Percentiles rank a stretch among this genome's conserved stretches.
Evolutionary conservation across 1,140 invertebrate species (phyloP).

Genomic region (Lepidurus couesii): DNA sequence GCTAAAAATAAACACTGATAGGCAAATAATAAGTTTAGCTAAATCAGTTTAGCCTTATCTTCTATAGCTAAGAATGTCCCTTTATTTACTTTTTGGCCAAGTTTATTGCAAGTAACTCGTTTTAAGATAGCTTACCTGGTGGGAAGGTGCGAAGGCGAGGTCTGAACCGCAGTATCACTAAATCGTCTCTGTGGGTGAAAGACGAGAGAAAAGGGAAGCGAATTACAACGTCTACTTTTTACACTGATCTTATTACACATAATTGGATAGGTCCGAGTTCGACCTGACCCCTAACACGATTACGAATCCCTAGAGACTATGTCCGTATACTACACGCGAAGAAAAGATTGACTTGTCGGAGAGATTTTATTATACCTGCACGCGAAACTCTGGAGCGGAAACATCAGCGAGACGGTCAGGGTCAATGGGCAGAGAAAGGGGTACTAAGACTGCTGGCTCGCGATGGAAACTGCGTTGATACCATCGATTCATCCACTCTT

Average conservation of each 20-base stretch:
- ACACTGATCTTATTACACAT: constrained; percentile 12
- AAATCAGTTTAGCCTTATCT: too few species aligned
- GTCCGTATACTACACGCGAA: not conserved
- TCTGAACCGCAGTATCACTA: not conserved
- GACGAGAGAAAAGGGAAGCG: not conserved
- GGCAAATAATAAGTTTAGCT: too few species aligned
- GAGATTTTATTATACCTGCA: constrained; percentile 19
- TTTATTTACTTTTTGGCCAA: too few species aligned
- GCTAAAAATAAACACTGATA: too few species aligned
- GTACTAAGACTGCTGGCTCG: not conserved
- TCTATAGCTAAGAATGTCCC: too few species aligned
- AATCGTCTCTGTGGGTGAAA: not conserved
- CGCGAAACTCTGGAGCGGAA: not conserved
- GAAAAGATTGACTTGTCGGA: not conserved
- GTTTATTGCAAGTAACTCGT: not conserved
- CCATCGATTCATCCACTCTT: constrained; percentile 34
- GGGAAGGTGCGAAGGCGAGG: constrained; percentile 7
- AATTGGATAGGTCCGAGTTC: not conserved
- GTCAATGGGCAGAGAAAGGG: not conserved
- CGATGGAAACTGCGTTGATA: not conserved
- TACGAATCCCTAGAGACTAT: not conserved
- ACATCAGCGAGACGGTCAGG: not conserved
- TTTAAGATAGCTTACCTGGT: not conserved
- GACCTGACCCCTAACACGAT: not conserved
- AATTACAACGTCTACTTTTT: not conserved